Conservation (phyloP, 2,113 vertebrate species). For the Vombatus ursinus region DNA sequence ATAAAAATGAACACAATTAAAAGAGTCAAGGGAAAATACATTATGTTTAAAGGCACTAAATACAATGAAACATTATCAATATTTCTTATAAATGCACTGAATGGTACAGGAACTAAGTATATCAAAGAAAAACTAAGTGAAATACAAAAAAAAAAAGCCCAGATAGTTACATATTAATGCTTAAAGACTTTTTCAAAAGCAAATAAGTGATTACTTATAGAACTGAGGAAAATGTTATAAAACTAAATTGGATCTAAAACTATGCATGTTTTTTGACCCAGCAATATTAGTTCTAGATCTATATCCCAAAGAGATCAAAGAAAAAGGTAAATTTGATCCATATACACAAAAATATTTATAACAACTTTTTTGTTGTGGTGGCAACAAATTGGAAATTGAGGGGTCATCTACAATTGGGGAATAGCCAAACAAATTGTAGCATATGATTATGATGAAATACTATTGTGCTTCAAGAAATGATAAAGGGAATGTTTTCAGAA, state of each 20-base stretch:
- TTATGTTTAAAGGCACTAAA: background rate
- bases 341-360: background rate
- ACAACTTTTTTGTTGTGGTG: background rate
- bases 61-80: background rate
- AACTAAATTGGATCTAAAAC: background rate
- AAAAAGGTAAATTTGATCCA: background rate
- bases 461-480: background rate
- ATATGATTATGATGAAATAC: background rate
- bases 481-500: background rate
- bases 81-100: background rate
- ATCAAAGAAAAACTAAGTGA: background rate
- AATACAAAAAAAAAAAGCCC: no score
- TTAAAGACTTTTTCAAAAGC: no score
- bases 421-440: no score
- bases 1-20: no score
- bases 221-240: background rate
- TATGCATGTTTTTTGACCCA: no score
- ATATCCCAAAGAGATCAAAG: background rate
- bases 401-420: background rate
- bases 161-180: no score
- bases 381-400: background rate
- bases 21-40: background rate
- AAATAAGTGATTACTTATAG: background rate
- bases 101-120: background rate
- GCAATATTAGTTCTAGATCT: no score